These are phyloP conservation scores for Lineus longissimus DNA, from an alignment of 1,140 invertebrate species.

Conservation along the genomic window DNA sequence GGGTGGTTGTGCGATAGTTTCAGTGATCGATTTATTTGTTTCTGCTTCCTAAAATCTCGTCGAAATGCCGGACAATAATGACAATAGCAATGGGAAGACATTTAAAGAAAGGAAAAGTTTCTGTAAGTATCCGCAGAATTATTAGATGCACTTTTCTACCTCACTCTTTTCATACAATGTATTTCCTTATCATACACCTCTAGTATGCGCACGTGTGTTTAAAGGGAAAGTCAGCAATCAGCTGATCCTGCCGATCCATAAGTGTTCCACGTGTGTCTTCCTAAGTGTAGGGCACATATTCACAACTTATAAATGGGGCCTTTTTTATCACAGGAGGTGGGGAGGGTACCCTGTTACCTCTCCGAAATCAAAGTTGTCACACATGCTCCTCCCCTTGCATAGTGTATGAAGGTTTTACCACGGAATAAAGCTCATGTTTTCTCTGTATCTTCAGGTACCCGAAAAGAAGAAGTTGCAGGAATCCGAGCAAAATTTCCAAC, in stretches of 20 bases:
- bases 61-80: not conserved
- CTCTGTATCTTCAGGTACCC: constrained; percentile 44
- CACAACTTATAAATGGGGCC: not conserved
- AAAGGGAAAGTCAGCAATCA: not conserved
- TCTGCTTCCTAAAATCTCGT: too few species aligned
- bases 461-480: constrained; percentile 44
- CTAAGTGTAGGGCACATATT: not conserved
- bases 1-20: too few species aligned
- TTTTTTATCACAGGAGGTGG: not conserved
- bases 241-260: not conserved
- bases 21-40: too few species aligned
- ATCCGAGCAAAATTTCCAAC: constrained; percentile 60
- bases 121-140: not conserved
- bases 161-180: not conserved
- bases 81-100: constrained; percentile 2
- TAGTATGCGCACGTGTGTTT: not conserved
- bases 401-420: not conserved
- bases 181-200: not conserved
- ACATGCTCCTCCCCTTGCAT: not conserved
- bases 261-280: too few species aligned
- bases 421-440: not conserved
- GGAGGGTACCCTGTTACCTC: not conserved
- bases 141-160: not conserved
- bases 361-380: not conserved
- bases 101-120: constrained; percentile 4